Evolutionary conservation across 1,140 invertebrate species (phyloP), one percentile per base, ranked within the genome.

Genomic region (Lysiphlebus fabarum): DNA sequence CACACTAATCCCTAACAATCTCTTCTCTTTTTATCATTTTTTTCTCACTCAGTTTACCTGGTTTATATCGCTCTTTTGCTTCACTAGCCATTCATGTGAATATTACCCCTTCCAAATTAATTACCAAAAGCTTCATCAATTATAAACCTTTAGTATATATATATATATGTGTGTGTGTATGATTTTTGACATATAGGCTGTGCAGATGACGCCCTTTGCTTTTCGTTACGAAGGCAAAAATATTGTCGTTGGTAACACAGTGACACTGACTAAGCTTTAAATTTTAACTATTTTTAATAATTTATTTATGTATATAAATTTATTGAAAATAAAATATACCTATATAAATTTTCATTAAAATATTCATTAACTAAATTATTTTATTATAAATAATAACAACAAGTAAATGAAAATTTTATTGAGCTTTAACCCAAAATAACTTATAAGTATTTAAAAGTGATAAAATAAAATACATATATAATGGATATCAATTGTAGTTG

Each of bases 51-150:
- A n/a, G 12, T 55, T 12, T n/a, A 7, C 43, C 34, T 9, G 50
- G 17, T 41, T 77, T 76, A 77, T 76, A 77, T 77, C 73, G 72
- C 70, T 58, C 62, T 62, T 17, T 38, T 61, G 36, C 17, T 40
- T 26, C 47, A 61, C 59, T 59, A 51, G 45, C 58, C 47, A 58
- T 63, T 49, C 45, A 26, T 26, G 17, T 26, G 17, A 26, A 4
- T 4, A 2, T 44, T 51, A 61, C 48, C 59, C 58, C 62, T 55
- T 68, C 73, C 75, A 26, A 26, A 78, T 78, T 77, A 78, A 78
- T 78, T 77, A 78, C 71, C 65, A 69, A 72, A 68, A 68, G 69
- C 68, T 76, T 67, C 74, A 78, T 78, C 75, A 78, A 77, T 78
- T 75, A 73, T 67, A 63, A 65, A 59, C 59, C 54, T 61, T 14